Evolutionary conservation across 1,140 invertebrate species (phyloP), one percentile per base, ranked within the genome.

Genomic region (Drosophila orosa): DNA sequence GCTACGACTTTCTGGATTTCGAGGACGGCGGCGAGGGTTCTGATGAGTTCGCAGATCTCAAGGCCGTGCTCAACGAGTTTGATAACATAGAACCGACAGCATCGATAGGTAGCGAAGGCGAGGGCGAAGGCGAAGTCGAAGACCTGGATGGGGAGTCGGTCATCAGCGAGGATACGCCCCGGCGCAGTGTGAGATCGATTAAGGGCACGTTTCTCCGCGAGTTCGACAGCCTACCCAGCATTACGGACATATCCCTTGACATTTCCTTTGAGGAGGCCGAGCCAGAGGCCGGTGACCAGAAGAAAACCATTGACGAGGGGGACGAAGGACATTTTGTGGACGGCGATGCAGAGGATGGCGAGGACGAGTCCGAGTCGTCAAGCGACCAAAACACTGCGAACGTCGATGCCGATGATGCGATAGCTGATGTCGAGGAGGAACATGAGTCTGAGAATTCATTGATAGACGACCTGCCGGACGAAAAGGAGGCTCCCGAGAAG

Each of bases 211-310:
- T 72, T 15, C 31, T 72, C 5, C 66, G 66, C 1, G 40, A 37
- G 8, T 72, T 72, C 29, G 68, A 71, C 3, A 72, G 68, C 27
- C 3, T 72, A 44, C 68, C 68, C 25, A 71, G 66, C 27, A 37
- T 72, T 1, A 13, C 33, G n/a, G 68, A 72, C 42, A 48, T 72
- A 39, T 71, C 66, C 10, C 66, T 71, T 4, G 27, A 33, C 24
- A 12, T 31, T 8, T 27, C 27, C 5, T 7, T 42, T 8, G 13
- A 3, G 5, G 60, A 37, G 17, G 8, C 25, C 3, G 45, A 40
- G 9, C 13, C 22, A 1, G 62, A 29, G 7, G 1, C 0, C 1
- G 13, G 1, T 5, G 19, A 13, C 6, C 12, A 40, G 29, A 27
- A 44, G 9, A 27, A 22, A 9, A 13, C 10, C 39, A 6, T 0